Evolutionary conservation across 1,140 invertebrate species (phyloP), one percentile per base, ranked within the genome.

Genomic region (Rhynchophorus ferrugineus): DNA sequence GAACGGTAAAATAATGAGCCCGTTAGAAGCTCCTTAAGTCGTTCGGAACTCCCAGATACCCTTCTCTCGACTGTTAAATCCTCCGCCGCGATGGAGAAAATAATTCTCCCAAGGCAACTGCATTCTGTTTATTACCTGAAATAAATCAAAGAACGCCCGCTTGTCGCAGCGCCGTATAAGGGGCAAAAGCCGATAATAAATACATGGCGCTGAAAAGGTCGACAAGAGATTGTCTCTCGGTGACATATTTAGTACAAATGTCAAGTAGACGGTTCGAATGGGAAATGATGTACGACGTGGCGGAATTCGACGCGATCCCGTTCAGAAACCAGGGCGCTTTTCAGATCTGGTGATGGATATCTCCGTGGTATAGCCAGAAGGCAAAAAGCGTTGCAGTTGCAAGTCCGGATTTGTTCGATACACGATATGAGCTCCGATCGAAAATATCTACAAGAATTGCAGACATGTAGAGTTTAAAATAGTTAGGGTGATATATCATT

Each of bases 161-260:
- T 33, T 37, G 42, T 37, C 47, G 24, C 41, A 38, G 38, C 38
- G 39, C 14, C 13, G 49, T 8, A 41, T 43, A 51, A 44, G 44
- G 44, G 44, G 39, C 43, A 41, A 39, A 44, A 44, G 29, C 45
- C 16, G 49, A 39, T 52, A 52, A 52, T 52, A 52, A 52, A 52
- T 52, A 52, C 20, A 9, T 14, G 34, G 14, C 21, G 49, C 18
- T 52, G 49, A 52, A 52, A 52, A 52, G 49, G 49, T 52, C 49
- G 49, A 44, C 49, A n/a, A 45, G 42, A 52, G 42, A 52, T 52
- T 52, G 49, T 52, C 43, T n/a, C n/a, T 45, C 29, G 49, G 49
- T 52, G 49, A 52, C 49, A 52, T 52, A 45, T 52, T 52, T 52
- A 52, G 49, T 52, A 43, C 35, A 52, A 52, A 52, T 52, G 49